Base-by-base conservation (phyloP, 1,140 invertebrate species). In the Chlorops oryzae region DNA sequence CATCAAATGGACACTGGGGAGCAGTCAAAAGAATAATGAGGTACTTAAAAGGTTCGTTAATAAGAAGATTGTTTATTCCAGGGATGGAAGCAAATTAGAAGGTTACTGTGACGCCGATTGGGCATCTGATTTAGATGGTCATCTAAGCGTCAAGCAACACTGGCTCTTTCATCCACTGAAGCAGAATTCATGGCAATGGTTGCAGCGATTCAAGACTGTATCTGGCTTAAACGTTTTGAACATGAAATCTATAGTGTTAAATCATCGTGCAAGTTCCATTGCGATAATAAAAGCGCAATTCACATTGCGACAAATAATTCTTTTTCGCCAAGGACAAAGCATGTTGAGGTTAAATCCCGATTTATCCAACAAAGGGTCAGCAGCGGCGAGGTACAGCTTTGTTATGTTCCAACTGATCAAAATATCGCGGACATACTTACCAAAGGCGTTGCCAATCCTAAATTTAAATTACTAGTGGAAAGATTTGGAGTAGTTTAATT, bases 271-370 rank as follows among this genome's bases (percentile, higher is more conserved):
- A 23, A 37, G 25, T 17, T 44, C 5, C 17, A 27, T 17, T 50
- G 49, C 28, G 49, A 50, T 17, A 50, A 50, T 9, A 9, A 50
- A 44, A 21, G 49, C n/a, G 40, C 49, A 1, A 24, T 50, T 2
- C 22, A 50, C 15, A 12, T 44, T 9, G 28, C 41, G n/a, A 10
- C 9, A 27, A 24, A 22, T 23, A 37, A 45, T 24, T 24, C 20
- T 21, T 50, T 37, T 50, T 22, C 35, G 23, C 20, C 40, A 34
- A 18, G 49, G 18, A 37, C 40, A 5, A 50, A 50, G 27, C 49
- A 52, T 22, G 47, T 52, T 32, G 50, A 52, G 21, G 35, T 47
- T 4, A 37, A 34, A 18, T 38, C 46, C n/a, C 40, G 42, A 10
- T 52, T 47, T 46, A 18, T 52, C 9, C 43, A n/a, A n/a, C n/a